These are phyloP conservation scores for Drosophila prostipennis DNA, from an alignment of 2,888 invertebrate species.

Conservation along the genomic window DNA sequence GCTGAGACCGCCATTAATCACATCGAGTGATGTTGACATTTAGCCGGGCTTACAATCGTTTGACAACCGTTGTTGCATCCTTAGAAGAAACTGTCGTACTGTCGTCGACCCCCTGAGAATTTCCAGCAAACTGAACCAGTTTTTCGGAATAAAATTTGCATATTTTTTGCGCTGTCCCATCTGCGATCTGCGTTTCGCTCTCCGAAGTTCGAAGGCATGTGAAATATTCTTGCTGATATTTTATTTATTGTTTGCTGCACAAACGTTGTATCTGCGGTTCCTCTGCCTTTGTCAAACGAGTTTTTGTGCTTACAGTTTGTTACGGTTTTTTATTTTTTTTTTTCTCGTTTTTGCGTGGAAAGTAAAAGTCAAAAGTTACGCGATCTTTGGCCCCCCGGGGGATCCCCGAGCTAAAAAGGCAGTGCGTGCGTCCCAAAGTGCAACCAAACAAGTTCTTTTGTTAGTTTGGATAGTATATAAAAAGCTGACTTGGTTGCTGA, in stretches of 20 bases:
- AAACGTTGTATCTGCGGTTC: slow-evolving; percentile 21
- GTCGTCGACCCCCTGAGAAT: slow-evolving; percentile 47
- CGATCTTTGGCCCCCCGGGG: slow-evolving; percentile 33
- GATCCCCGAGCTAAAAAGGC: slow-evolving; percentile 11
- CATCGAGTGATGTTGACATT: slow-evolving; percentile 31
- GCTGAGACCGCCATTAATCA: slow-evolving; percentile 22
- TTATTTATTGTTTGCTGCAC: slow-evolving; percentile 56
- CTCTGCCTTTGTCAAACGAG: slow-evolving; percentile 60
- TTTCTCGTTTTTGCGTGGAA: slow-evolving; percentile 24
- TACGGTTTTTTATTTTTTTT: slow-evolving; percentile 2
- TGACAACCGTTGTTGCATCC: slow-evolving; percentile 43
- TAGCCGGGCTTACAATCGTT: slow-evolving; percentile 15
- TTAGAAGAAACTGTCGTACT: slow-evolving; percentile 33
- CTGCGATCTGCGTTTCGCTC: slow-evolving; percentile 32
- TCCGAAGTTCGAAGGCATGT: slow-evolving; percentile 41
- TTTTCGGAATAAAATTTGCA: slow-evolving; percentile 25
- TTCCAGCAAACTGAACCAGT: slow-evolving; percentile 45
- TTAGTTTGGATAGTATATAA: slow-evolving; percentile 22
- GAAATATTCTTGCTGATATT: slow-evolving; percentile 60
- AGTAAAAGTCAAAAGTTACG: slow-evolving; percentile 71
- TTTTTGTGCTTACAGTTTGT: slow-evolving; percentile 45
- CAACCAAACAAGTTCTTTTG: slow-evolving; percentile 63
- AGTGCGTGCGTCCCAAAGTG: slow-evolving; percentile 36
- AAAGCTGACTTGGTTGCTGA: slow-evolving; percentile 14
- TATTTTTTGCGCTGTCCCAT: slow-evolving; percentile 25